A percentile compares a stretch with the other conserved stretches of the same genome.
phyloP scores from a whole-genome alignment of 2,113 vertebrate species.

The Antechinus flavipes region DNA sequence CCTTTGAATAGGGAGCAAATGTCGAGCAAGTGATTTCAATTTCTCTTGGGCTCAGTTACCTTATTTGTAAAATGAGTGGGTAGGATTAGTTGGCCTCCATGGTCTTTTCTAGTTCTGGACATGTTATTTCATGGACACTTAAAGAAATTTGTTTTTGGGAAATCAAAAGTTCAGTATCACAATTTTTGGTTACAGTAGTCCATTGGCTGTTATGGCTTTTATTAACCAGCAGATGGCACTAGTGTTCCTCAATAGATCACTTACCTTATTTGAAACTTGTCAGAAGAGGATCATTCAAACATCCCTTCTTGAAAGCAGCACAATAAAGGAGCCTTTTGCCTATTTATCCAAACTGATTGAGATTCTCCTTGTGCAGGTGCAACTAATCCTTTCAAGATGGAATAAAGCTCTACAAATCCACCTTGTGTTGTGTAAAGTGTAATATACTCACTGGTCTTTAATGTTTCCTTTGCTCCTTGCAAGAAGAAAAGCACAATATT shows the following conservation, averaged over 20 bases:
- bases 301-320: neutral
- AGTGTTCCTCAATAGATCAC: slow-evolving; percentile 65
- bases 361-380: slow-evolving; percentile 82
- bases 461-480: slow-evolving; percentile 70
- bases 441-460: slow-evolving; percentile 71
- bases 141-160: neutral
- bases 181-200: neutral
- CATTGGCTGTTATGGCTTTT: neutral
- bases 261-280: neutral
- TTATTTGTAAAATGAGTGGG: neutral
- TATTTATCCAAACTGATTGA: slow-evolving; percentile 54
- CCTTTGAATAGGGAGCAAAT: neutral
- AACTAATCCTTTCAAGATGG: slow-evolving; percentile 86
- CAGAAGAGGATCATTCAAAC: neutral
- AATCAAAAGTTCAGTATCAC: neutral
- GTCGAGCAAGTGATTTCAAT: neutral
- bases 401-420: slow-evolving; percentile 78
- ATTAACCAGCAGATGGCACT: slow-evolving; percentile 83
- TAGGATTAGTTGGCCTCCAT: neutral
- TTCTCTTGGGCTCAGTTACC: neutral
- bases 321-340: slow-evolving; percentile 50
- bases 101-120: neutral
- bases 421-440: slow-evolving; percentile 67
- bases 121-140: neutral
- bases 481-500: slow-evolving; percentile 63